Base-by-base conservation (phyloP, 2,113 vertebrate genomes). In the Setophaga coronata region DNA sequence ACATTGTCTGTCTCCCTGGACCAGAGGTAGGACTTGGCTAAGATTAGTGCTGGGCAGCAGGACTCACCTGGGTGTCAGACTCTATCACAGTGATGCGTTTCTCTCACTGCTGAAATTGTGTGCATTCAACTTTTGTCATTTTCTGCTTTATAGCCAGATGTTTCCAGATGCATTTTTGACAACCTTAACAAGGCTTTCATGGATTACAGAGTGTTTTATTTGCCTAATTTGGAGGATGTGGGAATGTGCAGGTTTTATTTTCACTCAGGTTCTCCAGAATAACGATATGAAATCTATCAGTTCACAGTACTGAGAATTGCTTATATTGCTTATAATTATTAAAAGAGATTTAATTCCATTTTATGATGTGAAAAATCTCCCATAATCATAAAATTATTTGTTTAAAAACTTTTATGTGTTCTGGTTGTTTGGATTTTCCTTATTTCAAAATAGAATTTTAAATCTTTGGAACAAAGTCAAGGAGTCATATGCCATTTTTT, bases 381-480 rank as follows among this genome's bases (percentile, higher is more conserved):
- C 0, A 0, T 38, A 64, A 71, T 86, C 58, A 86, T 88, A 71
- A 91, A 93, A 83, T 34, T 72, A 80, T 66, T 87, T 72, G 9
- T 62, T 28, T 36, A 24, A 80, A 92, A 93, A 56, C 26, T 92
- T 87, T 11, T 28, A 9, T 42, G 12, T 60, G 12, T 57, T 92
- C 42, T 48, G 4, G 4, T 76, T 61, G 18, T 66, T 91, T 85
- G 43, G 11, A 70, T 88, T 91, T 86, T 47, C 40, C 40, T 71
- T 91, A 92, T 89, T 83, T 56, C 40, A 74, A 83, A 83, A 60
- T 12, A 80, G 51, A 81, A 74, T 83, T 90, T 87, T 40, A 92
- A 81, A 66, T 88, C 31, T 90, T 89, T 67, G 47, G 64, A 90
- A 86, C 47, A 78, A 95, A 94, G 87, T 96, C 77, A 93, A 94